Base-by-base conservation (phyloP, 2,797 vertebrate species). In the Fringilla coelebs region DNA sequence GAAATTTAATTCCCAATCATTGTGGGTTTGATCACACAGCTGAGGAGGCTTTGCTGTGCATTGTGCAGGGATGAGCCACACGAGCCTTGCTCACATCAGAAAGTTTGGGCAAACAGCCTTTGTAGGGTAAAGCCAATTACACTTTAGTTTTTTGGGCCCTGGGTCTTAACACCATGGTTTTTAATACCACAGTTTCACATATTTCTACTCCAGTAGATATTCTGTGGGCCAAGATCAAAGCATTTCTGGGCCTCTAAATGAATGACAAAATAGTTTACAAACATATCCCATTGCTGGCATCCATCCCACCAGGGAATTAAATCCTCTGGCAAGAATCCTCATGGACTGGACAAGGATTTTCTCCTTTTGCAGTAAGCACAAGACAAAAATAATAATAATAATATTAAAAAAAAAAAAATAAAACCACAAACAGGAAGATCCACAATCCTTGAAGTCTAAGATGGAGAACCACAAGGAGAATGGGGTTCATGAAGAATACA, bases 1-100 rank as follows among this genome's bases (percentile, higher is more conserved):
- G 57, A 91, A 94, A 91, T 90, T 67, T 89, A 85, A 75, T 91
- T 96, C 82, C 74, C 76, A 93, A 45, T 80, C 38, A 9, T 67
- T 52, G 45, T 62, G 72, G 77, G 57, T 87, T 92, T 90, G 92
- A 79, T 87, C 58, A 74, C 14, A 11, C 24, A 60, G 36, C 55
- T 51, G 61, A 81, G 89, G 85, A 80, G 26, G 25, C 11, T 86
- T 85, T 81, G 28, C 48, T 49, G 46, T 5, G 3, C 46, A 11
- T 36, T 72, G 66, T 40, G 62, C 43, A 84, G 74, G 16, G 31
- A 80, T 7, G 3, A 45, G 46, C 2, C 63, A 79, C 51, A 41
- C 8, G 19, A 34, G 40, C 46, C n/a, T 58, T 49, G 48, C 41
- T 25, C 74, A 71, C 48, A 46, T 20, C 55, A 80, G 49, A 34